Conservation (phyloP, 2,797 vertebrate genomes). For the Enteromius afrohamiltoni region DNA sequence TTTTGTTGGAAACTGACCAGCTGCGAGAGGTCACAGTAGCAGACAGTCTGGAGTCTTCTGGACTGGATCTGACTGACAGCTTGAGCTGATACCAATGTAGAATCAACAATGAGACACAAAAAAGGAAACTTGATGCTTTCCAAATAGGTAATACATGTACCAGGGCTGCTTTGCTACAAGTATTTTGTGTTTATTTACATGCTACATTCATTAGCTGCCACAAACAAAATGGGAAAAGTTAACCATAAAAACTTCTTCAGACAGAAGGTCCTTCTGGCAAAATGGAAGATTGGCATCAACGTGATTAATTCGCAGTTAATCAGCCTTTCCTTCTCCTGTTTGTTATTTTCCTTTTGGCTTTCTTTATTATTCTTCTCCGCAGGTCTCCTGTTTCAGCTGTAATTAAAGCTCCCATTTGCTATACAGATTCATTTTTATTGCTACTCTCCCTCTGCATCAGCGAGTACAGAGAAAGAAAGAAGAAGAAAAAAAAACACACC, state of each 20-base stretch:
- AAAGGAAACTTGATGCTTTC: background rate
- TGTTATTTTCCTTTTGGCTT: constrained; percentile 42
- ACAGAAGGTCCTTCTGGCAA: constrained; percentile 27
- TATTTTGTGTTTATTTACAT: background rate
- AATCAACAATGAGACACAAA: background rate
- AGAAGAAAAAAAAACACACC: background rate
- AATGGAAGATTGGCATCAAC: constrained; percentile 37
- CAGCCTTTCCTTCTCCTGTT: constrained; percentile 46
- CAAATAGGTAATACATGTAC: background rate
- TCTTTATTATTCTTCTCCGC: background rate
- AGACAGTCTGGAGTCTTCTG: constrained; percentile 31
- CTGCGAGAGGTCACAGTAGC: constrained; percentile 25
- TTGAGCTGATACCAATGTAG: constrained; percentile 4
- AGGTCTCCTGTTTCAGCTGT: constrained; percentile 36
- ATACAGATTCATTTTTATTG: constrained; percentile 54
- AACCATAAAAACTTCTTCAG: constrained; percentile 36
- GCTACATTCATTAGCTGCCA: background rate
- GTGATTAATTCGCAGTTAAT: constrained; percentile 52
- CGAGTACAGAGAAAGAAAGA: background rate
- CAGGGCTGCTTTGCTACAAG: background rate
- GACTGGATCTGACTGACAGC: constrained; percentile 28
- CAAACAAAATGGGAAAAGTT: constrained; percentile 26
- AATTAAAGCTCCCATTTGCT: constrained; percentile 53
- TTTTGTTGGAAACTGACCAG: constrained; percentile 21
- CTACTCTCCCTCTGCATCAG: constrained; percentile 38